These are phyloP conservation scores for Cyphomyrus discorhynchus DNA, from an alignment of 2,113 vertebrate genomes.

Conservation along the genomic window DNA sequence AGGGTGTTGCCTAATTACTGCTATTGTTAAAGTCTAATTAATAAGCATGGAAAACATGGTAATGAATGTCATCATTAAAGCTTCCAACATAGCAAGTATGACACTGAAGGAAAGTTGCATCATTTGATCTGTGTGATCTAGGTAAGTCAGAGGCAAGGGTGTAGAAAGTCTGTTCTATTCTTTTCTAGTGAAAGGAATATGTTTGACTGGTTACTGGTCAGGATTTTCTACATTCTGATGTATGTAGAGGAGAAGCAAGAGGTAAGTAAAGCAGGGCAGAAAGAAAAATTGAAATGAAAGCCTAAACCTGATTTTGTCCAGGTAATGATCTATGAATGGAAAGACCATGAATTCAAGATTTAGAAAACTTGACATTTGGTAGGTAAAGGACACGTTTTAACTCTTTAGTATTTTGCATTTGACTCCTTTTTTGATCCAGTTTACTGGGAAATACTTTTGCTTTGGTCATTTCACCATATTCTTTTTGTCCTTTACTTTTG, in stretches of 20 bases:
- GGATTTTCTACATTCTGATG: slow-evolving; percentile 68
- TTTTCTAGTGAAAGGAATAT: slow-evolving; percentile 41
- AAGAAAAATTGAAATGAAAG: not conserved
- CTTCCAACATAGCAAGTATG: not conserved
- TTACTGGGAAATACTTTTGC: not conserved
- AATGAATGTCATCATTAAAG: not conserved
- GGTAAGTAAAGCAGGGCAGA: slow-evolving; percentile 4
- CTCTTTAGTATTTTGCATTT: not conserved
- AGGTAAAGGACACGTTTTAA: not conserved
- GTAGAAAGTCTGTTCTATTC: slow-evolving; percentile 36
- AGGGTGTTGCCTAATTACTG: not conserved
- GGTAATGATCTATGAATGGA: slow-evolving; percentile 15
- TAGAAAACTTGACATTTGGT: not conserved
- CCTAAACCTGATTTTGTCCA: not conserved
- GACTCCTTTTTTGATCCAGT: not conserved
- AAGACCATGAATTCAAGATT: not conserved
- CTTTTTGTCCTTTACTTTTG: not conserved
- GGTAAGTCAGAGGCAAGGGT: not conserved
- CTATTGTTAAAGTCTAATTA: not conserved
- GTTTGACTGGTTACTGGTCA: slow-evolving; percentile 52
- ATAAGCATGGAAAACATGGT: not conserved
- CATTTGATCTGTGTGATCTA: not conserved
- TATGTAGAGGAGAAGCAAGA: slow-evolving; percentile 38
- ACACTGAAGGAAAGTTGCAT: not conserved
- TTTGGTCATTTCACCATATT: not conserved